phyloP scores from a whole-genome alignment of 2,888 invertebrate species.

The Epistrophe grossulariae region DNA sequence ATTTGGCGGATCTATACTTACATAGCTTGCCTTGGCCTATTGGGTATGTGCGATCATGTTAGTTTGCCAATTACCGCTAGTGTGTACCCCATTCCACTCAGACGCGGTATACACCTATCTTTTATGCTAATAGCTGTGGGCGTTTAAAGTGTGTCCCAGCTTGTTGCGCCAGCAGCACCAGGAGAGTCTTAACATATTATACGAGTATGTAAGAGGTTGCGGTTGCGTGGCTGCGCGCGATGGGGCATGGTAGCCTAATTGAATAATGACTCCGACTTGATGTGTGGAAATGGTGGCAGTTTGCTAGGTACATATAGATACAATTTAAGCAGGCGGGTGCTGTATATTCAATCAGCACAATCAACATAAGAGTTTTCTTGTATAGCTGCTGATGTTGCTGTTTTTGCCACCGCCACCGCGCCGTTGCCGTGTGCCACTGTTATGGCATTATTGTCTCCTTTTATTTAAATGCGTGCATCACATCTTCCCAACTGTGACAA shows the following conservation, averaged over 20 bases:
- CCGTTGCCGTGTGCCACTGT: neutral
- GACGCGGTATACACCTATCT: slow-evolving; percentile 60
- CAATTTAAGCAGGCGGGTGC: slow-evolving; percentile 60
- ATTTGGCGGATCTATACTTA: slow-evolving; percentile 4
- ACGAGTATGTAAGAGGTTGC: no score
- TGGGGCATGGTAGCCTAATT: slow-evolving; percentile 58
- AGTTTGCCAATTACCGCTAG: slow-evolving; percentile 64
- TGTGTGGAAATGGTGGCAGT: slow-evolving; percentile 63
- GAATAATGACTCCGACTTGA: slow-evolving; percentile 72
- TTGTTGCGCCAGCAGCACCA: slow-evolving; percentile 26
- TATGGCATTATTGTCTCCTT: slow-evolving; percentile 58
- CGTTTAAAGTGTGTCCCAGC: slow-evolving; percentile 57
- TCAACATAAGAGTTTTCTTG: slow-evolving; percentile 54
- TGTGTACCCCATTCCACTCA: slow-evolving; percentile 55
- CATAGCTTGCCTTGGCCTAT: slow-evolving; percentile 14
- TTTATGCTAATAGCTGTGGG: slow-evolving; percentile 75
- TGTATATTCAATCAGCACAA: slow-evolving; percentile 74
- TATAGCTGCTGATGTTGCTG: slow-evolving; percentile 20
- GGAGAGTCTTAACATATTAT: neutral
- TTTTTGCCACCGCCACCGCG: neutral
- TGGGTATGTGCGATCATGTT: slow-evolving; percentile 42
- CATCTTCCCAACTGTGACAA: neutral
- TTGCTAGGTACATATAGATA: neutral
- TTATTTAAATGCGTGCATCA: slow-evolving; percentile 51
- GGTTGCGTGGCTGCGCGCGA: slow-evolving; percentile 54